Evolutionary conservation across 1,140 invertebrate species (phyloP).

Genomic region (Drosophila pectinifera): DNA sequence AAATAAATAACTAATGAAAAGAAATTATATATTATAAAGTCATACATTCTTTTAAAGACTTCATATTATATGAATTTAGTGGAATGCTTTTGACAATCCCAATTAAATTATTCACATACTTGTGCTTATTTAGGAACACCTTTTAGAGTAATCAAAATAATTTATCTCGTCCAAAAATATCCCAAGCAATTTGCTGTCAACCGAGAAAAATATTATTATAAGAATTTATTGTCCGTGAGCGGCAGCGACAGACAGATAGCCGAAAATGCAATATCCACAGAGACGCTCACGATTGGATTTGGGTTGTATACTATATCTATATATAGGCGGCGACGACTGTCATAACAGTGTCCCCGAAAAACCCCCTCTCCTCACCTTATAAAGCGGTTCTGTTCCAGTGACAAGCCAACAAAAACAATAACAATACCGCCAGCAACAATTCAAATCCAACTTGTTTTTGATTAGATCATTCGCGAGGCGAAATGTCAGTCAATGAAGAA

Average conservation of each 20-base stretch:
- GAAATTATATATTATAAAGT: no score
- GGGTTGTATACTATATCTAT: conserved; percentile 40
- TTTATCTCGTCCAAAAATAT: conserved; percentile 33
- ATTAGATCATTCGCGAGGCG: conserved; percentile 76
- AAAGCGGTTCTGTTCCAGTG: conserved; percentile 52
- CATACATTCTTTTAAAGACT: no score
- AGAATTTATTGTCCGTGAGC: conserved; percentile 37
- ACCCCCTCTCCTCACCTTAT: not conserved
- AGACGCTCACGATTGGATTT: conserved; percentile 43
- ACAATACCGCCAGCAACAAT: conserved; percentile 62
- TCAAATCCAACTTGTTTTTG: conserved; percentile 78
- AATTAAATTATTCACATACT: not conserved
- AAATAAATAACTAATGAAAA: no score
- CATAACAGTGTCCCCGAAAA: conserved; percentile 28
- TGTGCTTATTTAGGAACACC: conserved; percentile 6
- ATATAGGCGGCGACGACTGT: conserved; percentile 42
- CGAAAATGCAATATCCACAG: conserved; percentile 46
- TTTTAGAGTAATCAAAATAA: conserved; percentile 3
- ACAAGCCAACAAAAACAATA: conserved; percentile 52
- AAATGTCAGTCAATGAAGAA: conserved; percentile 72
- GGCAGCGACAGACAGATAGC: conserved; percentile 3
- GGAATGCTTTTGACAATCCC: not conserved
- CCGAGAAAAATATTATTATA: conserved; percentile 39
- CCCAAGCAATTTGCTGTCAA: conserved; percentile 33
- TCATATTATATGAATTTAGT: no score